These are phyloP conservation scores for Trachelus troglodyta DNA, from an alignment of 2,888 invertebrate species.

Conservation along the genomic window DNA sequence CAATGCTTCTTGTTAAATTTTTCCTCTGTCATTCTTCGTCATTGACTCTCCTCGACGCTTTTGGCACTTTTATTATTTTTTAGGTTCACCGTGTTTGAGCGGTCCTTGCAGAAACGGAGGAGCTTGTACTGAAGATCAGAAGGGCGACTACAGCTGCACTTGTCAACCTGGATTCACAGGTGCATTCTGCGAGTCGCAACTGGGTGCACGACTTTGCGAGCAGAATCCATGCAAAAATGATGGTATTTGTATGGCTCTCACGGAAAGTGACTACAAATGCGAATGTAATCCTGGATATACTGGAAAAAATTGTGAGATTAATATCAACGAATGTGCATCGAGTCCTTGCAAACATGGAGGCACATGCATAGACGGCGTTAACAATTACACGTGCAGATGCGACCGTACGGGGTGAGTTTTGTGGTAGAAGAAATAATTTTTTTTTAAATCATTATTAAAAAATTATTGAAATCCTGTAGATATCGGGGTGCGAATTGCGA, in stretches of 20 bases:
- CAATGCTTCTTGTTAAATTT: background rate
- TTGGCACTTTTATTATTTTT: background rate
- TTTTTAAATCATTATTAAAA: background rate
- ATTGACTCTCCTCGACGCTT: background rate
- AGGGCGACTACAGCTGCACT: slow-evolving; percentile 78
- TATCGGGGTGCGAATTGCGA: slow-evolving; percentile 81
- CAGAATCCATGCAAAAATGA: slow-evolving; percentile 83
- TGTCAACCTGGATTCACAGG: slow-evolving; percentile 78
- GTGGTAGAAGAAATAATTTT: background rate
- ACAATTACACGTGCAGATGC: slow-evolving; percentile 84
- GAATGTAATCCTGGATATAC: slow-evolving; percentile 71
- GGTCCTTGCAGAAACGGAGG: slow-evolving; percentile 81
- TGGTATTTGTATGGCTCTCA: slow-evolving; percentile 78
- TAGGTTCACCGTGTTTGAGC: slow-evolving; percentile 78
- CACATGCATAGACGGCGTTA: slow-evolving; percentile 75
- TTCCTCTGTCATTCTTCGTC: background rate
- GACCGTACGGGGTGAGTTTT: slow-evolving; percentile 72
- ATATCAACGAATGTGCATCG: slow-evolving; percentile 82
- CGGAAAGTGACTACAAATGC: slow-evolving; percentile 69
- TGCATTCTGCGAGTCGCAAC: slow-evolving; percentile 78
- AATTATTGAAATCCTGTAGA: slow-evolving; percentile 62
- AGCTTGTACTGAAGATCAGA: slow-evolving; percentile 76
- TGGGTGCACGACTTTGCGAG: slow-evolving; percentile 77
- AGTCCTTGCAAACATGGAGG: slow-evolving; percentile 79
- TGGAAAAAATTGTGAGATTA: slow-evolving; percentile 77